Evolutionary conservation across 2,113 vertebrate species (phyloP).

Genomic region (Saguinus imperator): DNA sequence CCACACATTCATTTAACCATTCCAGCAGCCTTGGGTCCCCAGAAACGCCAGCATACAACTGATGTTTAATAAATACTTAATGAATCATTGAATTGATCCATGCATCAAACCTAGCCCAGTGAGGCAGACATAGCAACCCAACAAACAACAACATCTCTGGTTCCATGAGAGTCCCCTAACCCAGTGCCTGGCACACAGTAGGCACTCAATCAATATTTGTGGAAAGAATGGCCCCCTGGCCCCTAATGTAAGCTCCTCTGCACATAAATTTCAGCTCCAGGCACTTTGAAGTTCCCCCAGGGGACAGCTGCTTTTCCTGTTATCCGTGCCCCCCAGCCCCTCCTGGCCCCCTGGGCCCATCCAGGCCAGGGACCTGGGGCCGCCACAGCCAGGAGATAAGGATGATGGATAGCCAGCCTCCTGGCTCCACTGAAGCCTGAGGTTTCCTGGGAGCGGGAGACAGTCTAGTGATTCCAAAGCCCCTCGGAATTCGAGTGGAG

Average conservation of each 20-base stretch:
- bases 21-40: background rate
- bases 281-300: conserved; percentile 90
- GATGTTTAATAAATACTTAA: background rate
- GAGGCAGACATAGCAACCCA: background rate
- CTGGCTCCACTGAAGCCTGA: conserved; percentile 92
- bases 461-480: conserved; percentile 78
- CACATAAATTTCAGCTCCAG: conserved; percentile 73
- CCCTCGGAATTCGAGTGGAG: conserved; percentile 77
- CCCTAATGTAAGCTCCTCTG: conserved; percentile 63
- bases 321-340: conserved; percentile 78
- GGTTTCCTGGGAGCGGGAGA: conserved; percentile 89
- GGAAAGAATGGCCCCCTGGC: conserved; percentile 39
- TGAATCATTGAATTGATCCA: background rate
- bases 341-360: conserved; percentile 65
- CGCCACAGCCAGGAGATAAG: conserved; percentile 93
- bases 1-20: background rate
- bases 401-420: conserved; percentile 92
- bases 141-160: background rate
- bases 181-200: conserved; percentile 52
- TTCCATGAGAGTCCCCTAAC: background rate
- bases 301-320: conserved; percentile 89
- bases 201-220: conserved; percentile 64
- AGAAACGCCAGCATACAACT: background rate
- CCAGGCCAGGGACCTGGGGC: conserved; percentile 83
- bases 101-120: background rate